Evolutionary conservation across 2,797 vertebrate genomes (phyloP), one percentile per base, ranked within the genome.

Genomic region (Microcaecilia unicolor): DNA sequence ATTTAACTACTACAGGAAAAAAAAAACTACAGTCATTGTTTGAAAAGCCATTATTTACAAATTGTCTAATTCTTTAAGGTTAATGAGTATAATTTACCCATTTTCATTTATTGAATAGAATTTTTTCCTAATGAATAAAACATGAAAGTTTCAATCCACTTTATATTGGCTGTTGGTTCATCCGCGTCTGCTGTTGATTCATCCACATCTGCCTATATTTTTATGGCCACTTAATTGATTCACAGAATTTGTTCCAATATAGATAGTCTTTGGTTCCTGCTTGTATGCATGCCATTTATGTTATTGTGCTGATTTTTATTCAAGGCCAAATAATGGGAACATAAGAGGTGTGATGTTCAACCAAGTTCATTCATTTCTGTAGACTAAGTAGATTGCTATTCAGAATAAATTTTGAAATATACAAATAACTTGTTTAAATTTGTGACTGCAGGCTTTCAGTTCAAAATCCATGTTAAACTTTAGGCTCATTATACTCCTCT

Each of bases 51-150:
- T 92, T 93, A 85, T 90, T 84, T 87, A 79, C 67, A 84, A 84
- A 84, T 85, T 61, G 80, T 76, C 80, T 83, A 84, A 77, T 89
- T 76, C 77, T 84, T 83, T 86, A 83, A 86, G 88, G 87, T 93
- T 92, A 92, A 93, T 92, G 78, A 88, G 79, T 85, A 80, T 90
- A 93, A 95, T 92, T 93, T 93, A 87, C 67, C 71, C 82, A 70
- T 82, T 57, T 70, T 64, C 41, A 22, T 74, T 84, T 85, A 81
- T 81, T 89, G 81, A 85, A 86, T 90, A 80, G 81, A 76, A 21
- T 20, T 69, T 87, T 87, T 81, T 76, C 70, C 72, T 31, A 59
- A 55, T 63, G 81, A 75, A 87, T 87, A 89, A 85, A 90, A 70
- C 47, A 49, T 75, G 85, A 76, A 74, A 73, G 72, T 74, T n/a